A percentile compares a stretch with the other conserved stretches of the same genome.
These are phyloP conservation scores for Aporophyla lueneburgensis DNA, from an alignment of 2,888 invertebrate species.

Conservation along the genomic window DNA sequence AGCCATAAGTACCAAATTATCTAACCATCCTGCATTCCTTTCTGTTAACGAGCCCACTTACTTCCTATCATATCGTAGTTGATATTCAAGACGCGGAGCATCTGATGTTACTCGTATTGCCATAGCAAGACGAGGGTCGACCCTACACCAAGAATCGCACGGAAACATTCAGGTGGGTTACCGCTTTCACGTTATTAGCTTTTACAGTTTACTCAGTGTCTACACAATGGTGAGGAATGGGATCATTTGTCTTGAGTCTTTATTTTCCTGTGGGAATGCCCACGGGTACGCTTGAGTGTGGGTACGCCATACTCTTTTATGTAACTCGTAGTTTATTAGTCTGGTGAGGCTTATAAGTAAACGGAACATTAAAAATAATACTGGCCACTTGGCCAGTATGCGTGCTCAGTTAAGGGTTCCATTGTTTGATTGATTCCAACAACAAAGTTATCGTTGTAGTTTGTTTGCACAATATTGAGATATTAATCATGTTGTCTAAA, in stretches of 20 bases:
- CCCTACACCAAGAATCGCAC: constrained; percentile 13
- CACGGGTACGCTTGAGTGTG: background rate
- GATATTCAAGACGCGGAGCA: constrained; percentile 35
- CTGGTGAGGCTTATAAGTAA: background rate
- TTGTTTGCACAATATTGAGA: too few species aligned
- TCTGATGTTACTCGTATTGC: constrained; percentile 14
- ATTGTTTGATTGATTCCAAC: background rate
- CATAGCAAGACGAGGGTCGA: constrained; percentile 38
- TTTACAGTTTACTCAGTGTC: constrained; percentile 46
- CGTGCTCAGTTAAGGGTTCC: background rate
- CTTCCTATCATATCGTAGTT: constrained; percentile 8
- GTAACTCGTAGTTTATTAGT: too few species aligned
- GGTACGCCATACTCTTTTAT: background rate
- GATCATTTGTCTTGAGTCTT: constrained; percentile 27
- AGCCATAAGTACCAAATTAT: background rate
- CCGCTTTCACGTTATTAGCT: constrained; percentile 39
- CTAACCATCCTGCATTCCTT: background rate
- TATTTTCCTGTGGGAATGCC: background rate
- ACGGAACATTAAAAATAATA: background rate
- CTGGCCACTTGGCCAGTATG: too few species aligned
- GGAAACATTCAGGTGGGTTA: constrained; percentile 20
- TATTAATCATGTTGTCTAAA: too few species aligned
- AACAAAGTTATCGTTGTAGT: too few species aligned
- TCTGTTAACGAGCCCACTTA: background rate
- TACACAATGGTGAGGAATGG: constrained; percentile 9